These are phyloP conservation scores for Hyppa rectilinea DNA, from an alignment of 2,888 invertebrate species.

Conservation along the genomic window DNA sequence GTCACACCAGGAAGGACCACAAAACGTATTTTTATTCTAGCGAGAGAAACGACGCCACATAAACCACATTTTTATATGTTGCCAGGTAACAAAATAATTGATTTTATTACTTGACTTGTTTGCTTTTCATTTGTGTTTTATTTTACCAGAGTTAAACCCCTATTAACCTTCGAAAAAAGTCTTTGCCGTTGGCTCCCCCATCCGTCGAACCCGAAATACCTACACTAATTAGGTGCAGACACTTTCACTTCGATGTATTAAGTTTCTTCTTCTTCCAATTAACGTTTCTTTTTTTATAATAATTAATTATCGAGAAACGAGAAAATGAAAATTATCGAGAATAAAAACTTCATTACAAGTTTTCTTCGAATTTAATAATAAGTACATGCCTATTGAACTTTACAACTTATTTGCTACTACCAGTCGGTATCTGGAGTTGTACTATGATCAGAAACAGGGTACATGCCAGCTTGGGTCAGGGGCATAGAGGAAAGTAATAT, in stretches of 20 bases:
- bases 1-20: too few species aligned
- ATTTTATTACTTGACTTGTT: background rate
- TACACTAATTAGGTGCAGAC: background rate
- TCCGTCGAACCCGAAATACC: background rate
- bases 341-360: background rate
- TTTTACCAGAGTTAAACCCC: background rate
- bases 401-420: background rate
- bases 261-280: background rate
- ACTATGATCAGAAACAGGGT: background rate
- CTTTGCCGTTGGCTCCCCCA: background rate
- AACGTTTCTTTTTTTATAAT: background rate
- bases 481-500: too few species aligned
- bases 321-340: background rate
- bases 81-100: background rate
- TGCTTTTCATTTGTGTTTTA: background rate
- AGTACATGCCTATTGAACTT: too few species aligned
- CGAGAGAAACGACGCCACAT: too few species aligned
- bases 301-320: too few species aligned
- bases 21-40: too few species aligned
- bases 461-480: background rate
- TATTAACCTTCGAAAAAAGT: background rate
- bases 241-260: slow-evolving; percentile 1
- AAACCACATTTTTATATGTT: background rate
- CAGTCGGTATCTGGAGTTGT: too few species aligned
- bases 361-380: too few species aligned